Base-by-base conservation (phyloP, 2,888 invertebrate species). In the Pterostichus madidus region DNA sequence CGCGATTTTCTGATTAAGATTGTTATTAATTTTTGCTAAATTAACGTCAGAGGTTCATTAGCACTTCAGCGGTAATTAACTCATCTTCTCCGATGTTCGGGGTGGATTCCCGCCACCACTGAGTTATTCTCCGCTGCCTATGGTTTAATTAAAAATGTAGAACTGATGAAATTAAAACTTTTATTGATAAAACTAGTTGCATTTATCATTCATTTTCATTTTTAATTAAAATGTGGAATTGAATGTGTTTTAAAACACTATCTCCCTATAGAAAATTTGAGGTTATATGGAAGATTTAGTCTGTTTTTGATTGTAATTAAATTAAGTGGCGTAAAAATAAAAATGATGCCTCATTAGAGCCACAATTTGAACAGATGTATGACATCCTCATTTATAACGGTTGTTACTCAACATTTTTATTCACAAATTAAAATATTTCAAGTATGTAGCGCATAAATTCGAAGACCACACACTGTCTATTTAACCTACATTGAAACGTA, bases 11-110 rank as follows among this genome's bases (percentile, higher is more conserved):
- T 71, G 39, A 71, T 71, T 71, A 39, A 44, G 44, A 71, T 71
- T 71, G 68, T 71, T 71, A 71, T 71, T 44, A 71, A 71, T 71
- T 71, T 71, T 71, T 44, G 68, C 44, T 44, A 71, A 71, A 64
- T 64, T 64, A 64, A 64, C 64, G 68, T 13, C 68, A 44, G 17
- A 15, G 68, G 17, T 71, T 44, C 68, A 71, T 71, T 71, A 71
- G 68, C 17, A 71, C 68, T 44, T 71, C 15, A 44, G 68, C 15
- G 68, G 68, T 71, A 71, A 71, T 71, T 71, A 71, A 71, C 68
- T 71, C 17, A 10, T 44, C 17, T 17, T 13, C 68, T 44, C 17
- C 68, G 39, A 15, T 10, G 17, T 44, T 44, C 39, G 17, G 68
- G 31, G 44, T 13, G 32, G 11, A 3, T 15, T 11, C 32, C 64